A percentile compares a stretch with the other conserved stretches of the same genome.
These are phyloP conservation scores for Sminthurinus signatus DNA, from an alignment of 1,140 invertebrate genomes.

Conservation along the genomic window DNA sequence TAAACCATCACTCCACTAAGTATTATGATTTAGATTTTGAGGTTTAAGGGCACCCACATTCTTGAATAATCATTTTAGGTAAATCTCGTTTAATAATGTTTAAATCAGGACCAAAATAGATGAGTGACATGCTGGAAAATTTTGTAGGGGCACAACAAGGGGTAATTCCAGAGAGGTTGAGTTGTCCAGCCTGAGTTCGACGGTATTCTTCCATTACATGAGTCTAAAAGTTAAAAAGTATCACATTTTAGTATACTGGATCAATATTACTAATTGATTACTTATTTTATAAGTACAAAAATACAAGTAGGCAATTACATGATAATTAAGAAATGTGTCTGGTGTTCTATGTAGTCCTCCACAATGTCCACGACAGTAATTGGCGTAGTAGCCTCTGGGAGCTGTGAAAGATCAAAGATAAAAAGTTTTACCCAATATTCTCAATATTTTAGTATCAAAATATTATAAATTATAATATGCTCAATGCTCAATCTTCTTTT, in stretches of 20 bases:
- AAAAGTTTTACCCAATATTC: no score
- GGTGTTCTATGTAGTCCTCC: constrained; percentile 64
- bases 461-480: no score
- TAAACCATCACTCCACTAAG: no score
- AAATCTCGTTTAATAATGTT: constrained; percentile 90
- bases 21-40: no score
- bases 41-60: constrained; percentile 88
- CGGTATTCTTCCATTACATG: constrained; percentile 83
- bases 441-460: no score
- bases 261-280: no score
- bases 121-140: constrained; percentile 84
- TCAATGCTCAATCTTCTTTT: no score
- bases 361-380: constrained; percentile 87
- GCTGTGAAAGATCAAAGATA: no score
- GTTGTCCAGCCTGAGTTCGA: constrained; percentile 56
- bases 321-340: constrained; percentile 76
- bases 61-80: constrained; percentile 93
- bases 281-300: no score
- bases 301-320: no score
- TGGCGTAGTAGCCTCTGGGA: constrained; percentile 67
- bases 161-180: constrained; percentile 60
- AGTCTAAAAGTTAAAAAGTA: no score
- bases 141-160: constrained; percentile 91
- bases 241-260: no score
- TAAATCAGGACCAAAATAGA: constrained; percentile 83